Percentiles rank a stretch among this genome's conserved stretches.
These are phyloP conservation scores for Corvus cornix DNA, from an alignment of 2,113 vertebrate species.

Conservation along the genomic window DNA sequence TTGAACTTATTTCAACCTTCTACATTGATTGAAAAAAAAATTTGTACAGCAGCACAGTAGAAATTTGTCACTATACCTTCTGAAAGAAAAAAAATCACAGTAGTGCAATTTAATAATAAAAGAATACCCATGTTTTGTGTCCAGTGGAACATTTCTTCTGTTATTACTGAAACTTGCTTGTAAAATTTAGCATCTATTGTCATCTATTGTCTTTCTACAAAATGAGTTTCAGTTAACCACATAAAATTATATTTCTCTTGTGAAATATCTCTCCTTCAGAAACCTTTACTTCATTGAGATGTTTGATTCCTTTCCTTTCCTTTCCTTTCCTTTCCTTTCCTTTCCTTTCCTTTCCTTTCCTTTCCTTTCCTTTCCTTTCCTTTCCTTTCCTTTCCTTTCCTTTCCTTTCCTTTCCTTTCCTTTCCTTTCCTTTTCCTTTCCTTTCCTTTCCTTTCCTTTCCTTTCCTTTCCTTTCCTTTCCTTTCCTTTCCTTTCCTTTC, in stretches of 20 bases:
- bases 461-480: too few relatives aligned
- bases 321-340: background rate
- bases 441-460: too few relatives aligned
- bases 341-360: too few relatives aligned
- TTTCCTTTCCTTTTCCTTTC: too few relatives aligned
- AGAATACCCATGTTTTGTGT: background rate
- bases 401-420: too few relatives aligned
- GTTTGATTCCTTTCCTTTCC: background rate
- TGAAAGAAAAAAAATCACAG: background rate
- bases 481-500: too few relatives aligned
- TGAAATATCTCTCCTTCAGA: background rate
- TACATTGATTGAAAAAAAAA: background rate
- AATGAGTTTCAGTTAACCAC: background rate
- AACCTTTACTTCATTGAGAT: background rate
- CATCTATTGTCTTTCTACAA: background rate
- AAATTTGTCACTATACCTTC: background rate
- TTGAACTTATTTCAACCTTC: background rate
- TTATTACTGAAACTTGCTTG: background rate
- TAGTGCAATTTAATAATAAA: background rate
- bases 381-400: too few relatives aligned
- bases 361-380: background rate
- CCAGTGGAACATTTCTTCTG: background rate
- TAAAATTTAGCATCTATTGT: background rate
- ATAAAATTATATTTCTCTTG: background rate
- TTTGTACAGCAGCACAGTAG: background rate